Conservation (phyloP, 2,888 invertebrate genomes). For the Palloptera scutellata region DNA sequence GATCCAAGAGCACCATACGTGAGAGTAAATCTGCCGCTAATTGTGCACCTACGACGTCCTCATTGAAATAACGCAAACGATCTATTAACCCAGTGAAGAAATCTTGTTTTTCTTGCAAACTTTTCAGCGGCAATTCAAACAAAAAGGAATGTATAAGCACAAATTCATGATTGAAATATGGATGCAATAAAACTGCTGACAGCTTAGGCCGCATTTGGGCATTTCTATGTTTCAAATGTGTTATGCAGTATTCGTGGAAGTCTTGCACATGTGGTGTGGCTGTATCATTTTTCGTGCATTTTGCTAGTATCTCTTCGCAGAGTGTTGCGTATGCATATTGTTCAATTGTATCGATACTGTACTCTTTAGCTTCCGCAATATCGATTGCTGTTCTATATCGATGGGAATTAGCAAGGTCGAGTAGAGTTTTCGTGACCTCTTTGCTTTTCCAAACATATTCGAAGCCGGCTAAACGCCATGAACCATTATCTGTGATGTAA, state of each 20-base stretch:
- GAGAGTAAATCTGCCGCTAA: conserved; percentile 80
- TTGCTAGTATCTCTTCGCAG: conserved; percentile 74
- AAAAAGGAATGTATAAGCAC: conserved; percentile 84
- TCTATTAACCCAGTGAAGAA: conserved; percentile 80
- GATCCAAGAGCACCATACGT: conserved; percentile 84
- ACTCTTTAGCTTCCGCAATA: conserved; percentile 60
- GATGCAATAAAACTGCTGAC: conserved; percentile 73
- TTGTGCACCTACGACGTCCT: conserved; percentile 82
- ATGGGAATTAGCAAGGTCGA: conserved; percentile 73
- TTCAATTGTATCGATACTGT: conserved; percentile 71
- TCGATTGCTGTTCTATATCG: conserved; percentile 79
- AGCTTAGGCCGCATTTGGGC: conserved; percentile 74
- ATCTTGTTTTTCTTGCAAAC: conserved; percentile 75
- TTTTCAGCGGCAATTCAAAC: conserved; percentile 81
- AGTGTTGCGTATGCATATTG: conserved; percentile 80
- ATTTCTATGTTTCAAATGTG: conserved; percentile 73
- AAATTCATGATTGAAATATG: conserved; percentile 86
- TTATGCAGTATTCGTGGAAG: conserved; percentile 76
- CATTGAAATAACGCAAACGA: conserved; percentile 77
- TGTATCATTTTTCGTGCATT: conserved; percentile 46
- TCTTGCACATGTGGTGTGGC: conserved; percentile 73
- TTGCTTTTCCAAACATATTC: conserved; percentile 78
- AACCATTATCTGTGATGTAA: conserved; percentile 83
- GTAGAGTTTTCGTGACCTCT: conserved; percentile 72
- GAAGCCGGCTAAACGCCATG: conserved; percentile 87